These are phyloP conservation scores for Euplagia quadripunctaria DNA, from an alignment of 2,888 invertebrate genomes.

Conservation along the genomic window DNA sequence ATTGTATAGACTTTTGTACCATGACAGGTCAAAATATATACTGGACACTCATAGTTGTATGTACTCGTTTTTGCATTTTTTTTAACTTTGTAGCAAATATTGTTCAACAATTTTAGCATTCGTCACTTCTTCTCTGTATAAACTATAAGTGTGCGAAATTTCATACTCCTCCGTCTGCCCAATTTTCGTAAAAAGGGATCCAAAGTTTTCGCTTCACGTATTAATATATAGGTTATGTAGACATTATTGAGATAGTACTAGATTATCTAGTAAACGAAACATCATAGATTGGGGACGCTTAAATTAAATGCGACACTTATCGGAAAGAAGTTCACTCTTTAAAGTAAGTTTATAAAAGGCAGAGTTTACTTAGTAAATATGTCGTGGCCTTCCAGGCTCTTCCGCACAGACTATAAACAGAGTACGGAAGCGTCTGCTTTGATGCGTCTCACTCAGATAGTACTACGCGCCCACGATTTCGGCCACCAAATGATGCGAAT, in stretches of 20 bases:
- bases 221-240: neutral
- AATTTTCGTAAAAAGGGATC: too few relatives aligned
- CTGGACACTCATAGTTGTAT: too few relatives aligned
- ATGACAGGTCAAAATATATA: too few relatives aligned
- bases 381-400: constrained; percentile 74
- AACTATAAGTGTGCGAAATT: too few relatives aligned
- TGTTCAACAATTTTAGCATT: too few relatives aligned
- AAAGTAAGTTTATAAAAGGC: constrained; percentile 58
- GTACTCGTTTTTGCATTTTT: too few relatives aligned
- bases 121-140: too few relatives aligned
- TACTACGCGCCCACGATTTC: constrained; percentile 59
- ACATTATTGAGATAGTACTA: neutral
- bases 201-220: too few relatives aligned
- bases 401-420: constrained; percentile 82
- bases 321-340: constrained; percentile 53
- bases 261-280: neutral
- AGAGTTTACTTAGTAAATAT: constrained; percentile 68
- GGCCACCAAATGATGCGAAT: constrained; percentile 48
- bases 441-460: constrained; percentile 53
- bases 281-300: neutral
- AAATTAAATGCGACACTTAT: constrained; percentile 13
- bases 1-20: too few relatives aligned
- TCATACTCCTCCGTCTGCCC: too few relatives aligned
- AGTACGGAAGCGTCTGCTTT: constrained; percentile 74
- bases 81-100: too few relatives aligned